These are phyloP conservation scores for Perccottus glenii DNA, from an alignment of 2,113 vertebrate species.

Conservation along the genomic window DNA sequence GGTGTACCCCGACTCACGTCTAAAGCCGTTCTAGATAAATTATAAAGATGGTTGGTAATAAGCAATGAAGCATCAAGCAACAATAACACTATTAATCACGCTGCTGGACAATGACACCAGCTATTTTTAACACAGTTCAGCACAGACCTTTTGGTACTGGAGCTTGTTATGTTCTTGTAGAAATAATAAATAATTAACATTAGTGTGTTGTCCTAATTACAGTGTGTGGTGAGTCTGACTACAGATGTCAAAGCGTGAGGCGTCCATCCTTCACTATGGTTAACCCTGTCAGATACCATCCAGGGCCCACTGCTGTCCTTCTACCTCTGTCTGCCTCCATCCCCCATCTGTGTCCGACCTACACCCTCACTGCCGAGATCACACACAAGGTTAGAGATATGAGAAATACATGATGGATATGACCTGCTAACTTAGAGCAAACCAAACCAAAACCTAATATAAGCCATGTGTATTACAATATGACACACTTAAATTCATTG, in stretches of 20 bases:
- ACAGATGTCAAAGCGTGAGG: slow-evolving; percentile 74
- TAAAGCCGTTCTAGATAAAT: no score
- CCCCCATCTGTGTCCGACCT: slow-evolving; percentile 45
- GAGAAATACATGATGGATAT: neutral
- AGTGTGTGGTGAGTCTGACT: slow-evolving; percentile 51
- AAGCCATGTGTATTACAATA: neutral
- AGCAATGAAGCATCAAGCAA: slow-evolving; percentile 64
- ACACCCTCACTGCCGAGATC: slow-evolving; percentile 62
- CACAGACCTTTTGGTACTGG: slow-evolving; percentile 56
- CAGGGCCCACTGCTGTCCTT: slow-evolving; percentile 18
- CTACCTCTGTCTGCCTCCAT: slow-evolving; percentile 13
- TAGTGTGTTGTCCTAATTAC: slow-evolving; percentile 62
- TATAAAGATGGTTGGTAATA: slow-evolving; percentile 33
- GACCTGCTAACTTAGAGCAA: slow-evolving; percentile 74
- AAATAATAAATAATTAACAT: slow-evolving; percentile 60
- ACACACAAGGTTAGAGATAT: slow-evolving; percentile 50
- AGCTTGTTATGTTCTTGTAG: slow-evolving; percentile 55
- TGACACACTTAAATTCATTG: no score
- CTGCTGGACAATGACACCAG: slow-evolving; percentile 65
- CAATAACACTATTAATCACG: slow-evolving; percentile 75
- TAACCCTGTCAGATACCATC: slow-evolving; percentile 55
- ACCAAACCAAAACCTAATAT: slow-evolving; percentile 22
- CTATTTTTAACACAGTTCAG: slow-evolving; percentile 74
- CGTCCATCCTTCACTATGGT: slow-evolving; percentile 55
- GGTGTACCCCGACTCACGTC: no score